Conservation (phyloP, 1,140 invertebrate species). For the Platorchestia sp. region DNA sequence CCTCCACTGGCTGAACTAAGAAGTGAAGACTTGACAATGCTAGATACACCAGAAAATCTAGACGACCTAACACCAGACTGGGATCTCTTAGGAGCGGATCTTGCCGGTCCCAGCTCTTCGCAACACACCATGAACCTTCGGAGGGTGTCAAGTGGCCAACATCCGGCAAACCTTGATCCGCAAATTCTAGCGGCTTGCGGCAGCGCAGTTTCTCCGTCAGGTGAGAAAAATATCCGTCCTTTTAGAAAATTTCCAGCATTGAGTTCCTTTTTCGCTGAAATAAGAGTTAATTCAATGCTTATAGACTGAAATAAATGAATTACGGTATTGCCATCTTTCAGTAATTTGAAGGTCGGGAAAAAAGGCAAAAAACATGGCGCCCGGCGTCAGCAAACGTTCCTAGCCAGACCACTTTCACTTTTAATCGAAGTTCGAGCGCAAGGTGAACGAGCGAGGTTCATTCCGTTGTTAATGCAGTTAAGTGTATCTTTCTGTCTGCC, state of each 20-base stretch:
- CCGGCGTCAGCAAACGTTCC: not conserved
- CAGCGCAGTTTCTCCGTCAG: not conserved
- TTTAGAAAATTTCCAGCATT: not conserved
- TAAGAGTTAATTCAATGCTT: not conserved
- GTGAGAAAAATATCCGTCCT: not conserved
- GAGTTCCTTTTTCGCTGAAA: not conserved
- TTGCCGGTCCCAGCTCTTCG: not conserved
- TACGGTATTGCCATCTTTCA: not conserved
- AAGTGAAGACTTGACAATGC: slow-evolving; percentile 27
- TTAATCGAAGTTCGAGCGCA: not conserved
- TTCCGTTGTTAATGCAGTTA: not conserved
- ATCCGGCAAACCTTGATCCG: not conserved
- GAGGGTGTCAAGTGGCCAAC: not conserved
- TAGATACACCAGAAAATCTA: slow-evolving; percentile 13
- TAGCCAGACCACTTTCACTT: not conserved
- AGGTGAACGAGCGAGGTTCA: not conserved
- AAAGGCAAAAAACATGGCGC: not conserved
- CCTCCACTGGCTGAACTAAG: slow-evolving; percentile 19
- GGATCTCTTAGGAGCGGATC: slow-evolving; percentile 20
- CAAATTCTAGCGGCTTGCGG: not conserved
- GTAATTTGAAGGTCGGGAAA: not conserved
- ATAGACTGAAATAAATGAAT: not conserved
- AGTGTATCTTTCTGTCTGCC: not conserved
- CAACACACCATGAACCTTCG: slow-evolving; percentile 2
- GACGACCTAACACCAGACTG: slow-evolving; percentile 46